A percentile compares a stretch with the other conserved stretches of the same genome.
Conservation (phyloP, 1,140 invertebrate species). For the Hylaeus volcanicus region DNA sequence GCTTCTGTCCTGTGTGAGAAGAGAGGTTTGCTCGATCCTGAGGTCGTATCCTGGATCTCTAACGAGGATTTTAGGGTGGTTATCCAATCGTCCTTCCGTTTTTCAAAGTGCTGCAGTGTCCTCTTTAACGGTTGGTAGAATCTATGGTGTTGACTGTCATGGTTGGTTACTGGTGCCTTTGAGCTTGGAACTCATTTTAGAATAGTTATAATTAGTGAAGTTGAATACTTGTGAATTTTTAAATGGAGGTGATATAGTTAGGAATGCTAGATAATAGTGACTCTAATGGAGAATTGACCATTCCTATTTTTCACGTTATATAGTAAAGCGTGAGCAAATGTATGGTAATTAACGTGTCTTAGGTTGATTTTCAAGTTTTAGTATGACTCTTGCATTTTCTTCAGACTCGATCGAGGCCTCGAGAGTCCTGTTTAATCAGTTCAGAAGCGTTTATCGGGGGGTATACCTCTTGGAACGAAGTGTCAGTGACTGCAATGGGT, state of each 20-base stretch:
- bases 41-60: conserved; percentile 56
- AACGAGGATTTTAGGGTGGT: conserved; percentile 49
- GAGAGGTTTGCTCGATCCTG: conserved; percentile 6
- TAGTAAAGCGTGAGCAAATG: too few species aligned
- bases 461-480: conserved; percentile 57
- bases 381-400: neutral
- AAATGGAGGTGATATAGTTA: too few species aligned
- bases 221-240: too few species aligned
- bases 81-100: conserved; percentile 51
- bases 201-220: too few species aligned
- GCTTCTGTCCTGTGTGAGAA: neutral
- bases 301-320: too few species aligned
- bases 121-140: conserved; percentile 47
- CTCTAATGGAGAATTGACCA: too few species aligned
- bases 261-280: too few species aligned
- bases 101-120: conserved; percentile 63
- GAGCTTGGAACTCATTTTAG: too few species aligned
- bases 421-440: conserved; percentile 57
- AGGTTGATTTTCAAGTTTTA: too few species aligned
- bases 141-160: too few species aligned
- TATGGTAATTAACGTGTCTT: too few species aligned
- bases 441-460: conserved; percentile 61
- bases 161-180: too few species aligned
- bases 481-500: conserved; percentile 57
- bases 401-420: conserved; percentile 40